phyloP scores from a whole-genome alignment of 2,888 invertebrate species.

The Trichopria drosophilae region DNA sequence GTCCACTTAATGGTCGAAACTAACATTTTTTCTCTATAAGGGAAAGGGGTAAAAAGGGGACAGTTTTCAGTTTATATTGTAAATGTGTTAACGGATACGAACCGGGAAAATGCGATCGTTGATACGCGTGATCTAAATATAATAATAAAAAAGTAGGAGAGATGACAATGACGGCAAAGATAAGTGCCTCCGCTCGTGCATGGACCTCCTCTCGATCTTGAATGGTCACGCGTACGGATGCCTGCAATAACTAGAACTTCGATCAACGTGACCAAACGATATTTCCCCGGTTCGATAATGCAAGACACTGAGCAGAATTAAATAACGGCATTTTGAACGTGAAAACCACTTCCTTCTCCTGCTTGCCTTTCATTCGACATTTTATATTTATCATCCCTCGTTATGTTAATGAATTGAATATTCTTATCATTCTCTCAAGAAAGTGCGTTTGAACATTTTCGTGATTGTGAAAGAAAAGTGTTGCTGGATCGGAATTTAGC shows the following conservation, averaged over 20 bases:
- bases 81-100: constrained; percentile 30
- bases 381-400: constrained; percentile 24
- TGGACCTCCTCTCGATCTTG: constrained; percentile 32
- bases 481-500: constrained; percentile 41
- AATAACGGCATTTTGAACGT: constrained; percentile 46
- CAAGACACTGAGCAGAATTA: constrained; percentile 44
- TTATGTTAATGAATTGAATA: no score
- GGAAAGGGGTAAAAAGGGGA: constrained; percentile 8
- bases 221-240: constrained; percentile 35
- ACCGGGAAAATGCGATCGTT: constrained; percentile 56
- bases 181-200: constrained; percentile 37
- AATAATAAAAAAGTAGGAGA: constrained; percentile 34
- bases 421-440: no score
- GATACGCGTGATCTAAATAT: constrained; percentile 45
- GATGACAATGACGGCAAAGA: constrained; percentile 41
- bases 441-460: background rate
- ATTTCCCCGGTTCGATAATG: constrained; percentile 51
- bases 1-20: no score
- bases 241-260: constrained; percentile 52
- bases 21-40: no score
- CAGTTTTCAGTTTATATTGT: no score
- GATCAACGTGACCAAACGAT: constrained; percentile 52
- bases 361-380: constrained; percentile 21
- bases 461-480: constrained; percentile 14
- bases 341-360: constrained; percentile 43